phyloP scores from a whole-genome alignment of 2,113 vertebrate genomes.

The Fulica atra region DNA sequence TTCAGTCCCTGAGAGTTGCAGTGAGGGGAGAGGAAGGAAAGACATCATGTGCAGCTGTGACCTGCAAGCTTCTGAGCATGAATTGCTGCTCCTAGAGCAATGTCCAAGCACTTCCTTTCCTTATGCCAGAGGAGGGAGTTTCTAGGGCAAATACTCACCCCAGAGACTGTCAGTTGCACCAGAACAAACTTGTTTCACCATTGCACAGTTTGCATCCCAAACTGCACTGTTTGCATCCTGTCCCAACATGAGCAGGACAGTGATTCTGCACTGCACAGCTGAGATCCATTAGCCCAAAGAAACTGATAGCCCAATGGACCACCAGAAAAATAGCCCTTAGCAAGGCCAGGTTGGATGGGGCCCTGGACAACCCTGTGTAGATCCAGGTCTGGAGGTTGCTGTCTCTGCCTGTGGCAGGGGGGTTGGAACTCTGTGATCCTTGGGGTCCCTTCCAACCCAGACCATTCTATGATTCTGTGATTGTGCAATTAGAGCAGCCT shows the following conservation, averaged over 20 bases:
- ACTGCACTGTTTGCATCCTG: neutral
- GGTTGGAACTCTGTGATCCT: no score
- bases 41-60: neutral
- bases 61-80: neutral
- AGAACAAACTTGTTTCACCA: neutral
- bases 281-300: neutral
- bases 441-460: no score
- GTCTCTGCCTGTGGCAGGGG: no score
- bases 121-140: neutral
- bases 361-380: no score
- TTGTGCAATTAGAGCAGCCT: neutral
- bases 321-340: neutral
- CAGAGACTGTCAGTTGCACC: neutral
- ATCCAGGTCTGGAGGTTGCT: no score
- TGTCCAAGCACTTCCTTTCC: neutral
- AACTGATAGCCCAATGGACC: fast-evolving
- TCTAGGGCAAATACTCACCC: neutral
- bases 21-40: neutral
- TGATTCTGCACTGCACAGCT: neutral
- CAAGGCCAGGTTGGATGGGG: no score
- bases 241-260: neutral
- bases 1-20: neutral
- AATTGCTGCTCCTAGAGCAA: neutral
- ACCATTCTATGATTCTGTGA: no score
- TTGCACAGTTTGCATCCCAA: neutral